Percentiles rank a stretch among this genome's conserved stretches.
Evolutionary conservation across 2,797 vertebrate species (phyloP).

Genomic region (Cyprinella venusta): DNA sequence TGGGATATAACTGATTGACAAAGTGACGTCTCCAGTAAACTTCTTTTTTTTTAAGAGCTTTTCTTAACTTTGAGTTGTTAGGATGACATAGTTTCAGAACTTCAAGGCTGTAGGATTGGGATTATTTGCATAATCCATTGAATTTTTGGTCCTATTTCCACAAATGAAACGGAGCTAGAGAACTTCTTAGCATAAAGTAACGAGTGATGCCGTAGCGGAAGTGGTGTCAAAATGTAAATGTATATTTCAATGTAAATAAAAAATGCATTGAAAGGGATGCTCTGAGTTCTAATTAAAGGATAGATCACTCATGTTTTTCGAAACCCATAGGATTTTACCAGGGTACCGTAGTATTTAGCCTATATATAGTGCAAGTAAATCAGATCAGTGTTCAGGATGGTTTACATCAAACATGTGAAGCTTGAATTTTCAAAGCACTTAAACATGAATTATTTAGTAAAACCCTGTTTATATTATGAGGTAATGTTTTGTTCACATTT

Average conservation of each 20-base stretch:
- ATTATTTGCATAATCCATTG: neutral
- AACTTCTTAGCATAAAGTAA: neutral
- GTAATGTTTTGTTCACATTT: neutral
- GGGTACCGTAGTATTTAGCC: neutral
- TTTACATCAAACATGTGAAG: neutral
- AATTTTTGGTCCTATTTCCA: neutral
- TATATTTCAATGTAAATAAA: neutral
- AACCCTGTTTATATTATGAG: neutral
- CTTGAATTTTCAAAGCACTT: neutral
- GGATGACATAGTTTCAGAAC: neutral
- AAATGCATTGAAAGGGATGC: neutral
- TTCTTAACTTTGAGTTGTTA: neutral
- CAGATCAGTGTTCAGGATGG: neutral
- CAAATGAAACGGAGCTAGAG: neutral
- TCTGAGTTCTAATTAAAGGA: neutral
- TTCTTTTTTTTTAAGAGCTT: neutral
- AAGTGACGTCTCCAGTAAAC: neutral
- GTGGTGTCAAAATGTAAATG: neutral
- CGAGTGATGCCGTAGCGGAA: neutral
- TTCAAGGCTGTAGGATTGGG: neutral
- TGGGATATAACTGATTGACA: conserved; percentile 5
- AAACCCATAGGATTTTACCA: neutral
- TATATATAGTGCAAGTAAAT: neutral
- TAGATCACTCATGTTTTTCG: neutral
- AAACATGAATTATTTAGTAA: neutral